Evolutionary conservation across 2,797 vertebrate species (phyloP), one percentile per base, ranked within the genome.

Genomic region (Artibeus jamaicensis): DNA sequence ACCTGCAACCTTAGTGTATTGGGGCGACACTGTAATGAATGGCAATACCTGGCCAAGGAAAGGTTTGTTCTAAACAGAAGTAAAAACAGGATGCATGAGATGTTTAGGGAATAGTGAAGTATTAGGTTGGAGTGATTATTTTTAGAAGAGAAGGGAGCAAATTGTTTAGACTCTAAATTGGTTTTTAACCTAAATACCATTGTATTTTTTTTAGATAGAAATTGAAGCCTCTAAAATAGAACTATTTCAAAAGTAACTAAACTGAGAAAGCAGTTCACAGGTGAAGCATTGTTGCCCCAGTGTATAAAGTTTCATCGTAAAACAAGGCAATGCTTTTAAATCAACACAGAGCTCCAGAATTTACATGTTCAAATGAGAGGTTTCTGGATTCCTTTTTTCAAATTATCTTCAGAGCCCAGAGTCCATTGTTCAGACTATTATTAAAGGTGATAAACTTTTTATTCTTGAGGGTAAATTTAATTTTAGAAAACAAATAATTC

Each of bases 401-500:
- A 87, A 48, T 84, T 78, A 39, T 16, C 9, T 86, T 87, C 26
- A 65, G 50, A 92, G 37, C 21, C 67, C 46, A 34, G 77, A 86
- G 89, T 89, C 55, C 55, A 59, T 67, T 90, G 48, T 87, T 89
- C 10, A 83, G 46, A 92, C 11, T 89, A 7, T 83, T 78, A 48
- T 50, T 62, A 77, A 44, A 92, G 46, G 46, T 89, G 39, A 65
- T 39, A 59, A 82, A 15, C 9, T 57, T 90, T 92, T 92, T 91
- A 85, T 91, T 67, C n/a, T 84, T 68, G 71, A 62, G 57, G 9
- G 19, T 85, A 15, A 84, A 76, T 68, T 82, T 81, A 50, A 85
- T 91, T 96, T 92, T 44, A 67, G 29, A 62, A 94, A 86, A 44
- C 53, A 89, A 57, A 62, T 84, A 50, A 85, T 87, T 91, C 73